Conservation (phyloP, 2,888 invertebrate genomes). For the Drosophila mayaguana region DNA sequence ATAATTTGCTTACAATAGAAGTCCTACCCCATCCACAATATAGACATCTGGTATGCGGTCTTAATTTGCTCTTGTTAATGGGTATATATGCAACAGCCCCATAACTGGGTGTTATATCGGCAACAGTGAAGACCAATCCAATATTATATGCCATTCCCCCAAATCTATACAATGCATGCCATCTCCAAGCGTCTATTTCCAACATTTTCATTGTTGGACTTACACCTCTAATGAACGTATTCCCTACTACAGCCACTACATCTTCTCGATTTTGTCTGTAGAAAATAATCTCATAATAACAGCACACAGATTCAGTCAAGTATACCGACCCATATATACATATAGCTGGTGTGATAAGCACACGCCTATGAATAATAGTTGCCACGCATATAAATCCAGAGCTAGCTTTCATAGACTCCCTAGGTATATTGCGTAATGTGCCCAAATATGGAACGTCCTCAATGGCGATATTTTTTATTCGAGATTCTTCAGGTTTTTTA, state of each 20-base stretch:
- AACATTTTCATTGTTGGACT: not conserved
- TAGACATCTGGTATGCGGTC: not conserved
- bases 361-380: not conserved
- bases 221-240: not conserved
- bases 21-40: not conserved
- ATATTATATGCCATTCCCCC: not conserved
- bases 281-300: not conserved
- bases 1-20: not conserved
- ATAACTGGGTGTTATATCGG: not conserved
- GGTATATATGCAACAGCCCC: not conserved
- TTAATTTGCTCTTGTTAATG: not conserved
- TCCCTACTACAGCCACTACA: not conserved
- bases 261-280: not conserved
- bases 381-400: not conserved
- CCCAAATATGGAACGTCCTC: not conserved
- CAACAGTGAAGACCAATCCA: not conserved
- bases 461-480: too few species aligned
- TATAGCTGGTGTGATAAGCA: not conserved
- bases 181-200: not conserved
- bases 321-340: not conserved
- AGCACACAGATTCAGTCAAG: not conserved
- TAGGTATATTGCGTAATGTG: not conserved
- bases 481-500: too few species aligned
- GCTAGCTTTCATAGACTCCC: fast-evolving
- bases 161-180: not conserved